Percentiles rank a stretch among this genome's conserved stretches.
phyloP scores from a whole-genome alignment of 2,888 invertebrate species.

The Agonopterix heracliana region DNA sequence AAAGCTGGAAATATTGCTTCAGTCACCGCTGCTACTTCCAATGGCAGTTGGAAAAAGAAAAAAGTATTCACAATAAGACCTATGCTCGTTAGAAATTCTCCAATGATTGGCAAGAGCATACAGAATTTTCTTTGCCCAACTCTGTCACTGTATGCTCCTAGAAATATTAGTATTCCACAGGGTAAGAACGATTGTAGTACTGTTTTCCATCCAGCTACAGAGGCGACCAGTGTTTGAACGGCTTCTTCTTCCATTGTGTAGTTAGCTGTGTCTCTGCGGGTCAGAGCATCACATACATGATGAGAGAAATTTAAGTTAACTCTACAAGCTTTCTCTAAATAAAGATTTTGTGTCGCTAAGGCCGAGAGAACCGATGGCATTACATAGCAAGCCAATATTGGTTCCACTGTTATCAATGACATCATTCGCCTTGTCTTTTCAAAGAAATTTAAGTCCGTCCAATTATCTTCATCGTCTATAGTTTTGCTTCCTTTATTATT shows the following conservation, averaged over 20 bases:
- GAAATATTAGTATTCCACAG: conserved; percentile 85
- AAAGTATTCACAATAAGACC: conserved; percentile 88
- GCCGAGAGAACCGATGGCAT: conserved; percentile 80
- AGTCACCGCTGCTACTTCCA: conserved; percentile 87
- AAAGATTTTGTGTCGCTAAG: conserved; percentile 88
- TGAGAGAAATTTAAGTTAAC: conserved; percentile 85
- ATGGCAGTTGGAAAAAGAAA: conserved; percentile 85
- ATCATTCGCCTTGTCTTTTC: conserved; percentile 76
- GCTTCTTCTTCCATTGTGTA: conserved; percentile 77
- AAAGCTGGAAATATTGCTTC: conserved; percentile 89
- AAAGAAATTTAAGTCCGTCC: conserved; percentile 69
- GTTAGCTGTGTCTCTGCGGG: conserved; percentile 81
- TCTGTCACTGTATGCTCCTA: conserved; percentile 86
- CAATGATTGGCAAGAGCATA: conserved; percentile 87
- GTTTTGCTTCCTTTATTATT: conserved; percentile 25
- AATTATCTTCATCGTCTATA: conserved; percentile 39
- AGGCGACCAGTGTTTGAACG: conserved; percentile 85
- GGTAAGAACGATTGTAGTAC: conserved; percentile 88
- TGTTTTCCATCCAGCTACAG: conserved; percentile 91
- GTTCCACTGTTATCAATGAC: conserved; percentile 84
- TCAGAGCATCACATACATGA: conserved; percentile 85
- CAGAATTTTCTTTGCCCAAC: conserved; percentile 84
- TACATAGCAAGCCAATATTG: conserved; percentile 84
- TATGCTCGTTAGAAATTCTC: conserved; percentile 86
- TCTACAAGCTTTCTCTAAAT: conserved; percentile 90